phyloP scores from a whole-genome alignment of 2,113 vertebrate species.

The Dunckerocampus dactyliophorus region DNA sequence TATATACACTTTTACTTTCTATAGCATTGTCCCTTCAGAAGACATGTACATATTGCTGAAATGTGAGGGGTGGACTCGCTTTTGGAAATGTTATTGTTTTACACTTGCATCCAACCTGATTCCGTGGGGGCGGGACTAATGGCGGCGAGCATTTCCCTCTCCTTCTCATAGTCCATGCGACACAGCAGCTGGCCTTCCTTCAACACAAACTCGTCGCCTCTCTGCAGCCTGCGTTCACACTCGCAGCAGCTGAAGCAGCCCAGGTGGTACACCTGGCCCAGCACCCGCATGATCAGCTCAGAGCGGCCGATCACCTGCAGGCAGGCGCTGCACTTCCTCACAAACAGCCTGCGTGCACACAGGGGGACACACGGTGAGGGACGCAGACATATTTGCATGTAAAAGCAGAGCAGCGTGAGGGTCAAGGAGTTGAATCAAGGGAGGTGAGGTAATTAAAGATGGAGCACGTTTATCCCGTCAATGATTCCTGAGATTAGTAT shows the following conservation, averaged over 20 bases:
- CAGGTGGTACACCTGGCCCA: constrained; percentile 85
- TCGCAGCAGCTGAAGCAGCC: constrained; percentile 89
- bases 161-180: constrained; percentile 87
- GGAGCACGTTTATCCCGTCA: constrained; percentile 38
- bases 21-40: too few species aligned
- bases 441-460: constrained; percentile 44
- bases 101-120: constrained; percentile 68
- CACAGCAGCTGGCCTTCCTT: constrained; percentile 89
- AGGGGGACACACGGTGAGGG: constrained; percentile 6
- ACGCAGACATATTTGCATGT: constrained; percentile 1
- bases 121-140: constrained; percentile 84
- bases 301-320: constrained; percentile 82
- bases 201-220: constrained; percentile 87
- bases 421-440: constrained; percentile 9
- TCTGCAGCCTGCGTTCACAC: constrained; percentile 84
- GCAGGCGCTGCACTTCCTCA: constrained; percentile 86
- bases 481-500: constrained; percentile 48
- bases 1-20: too few species aligned
- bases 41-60: too few species aligned
- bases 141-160: constrained; percentile 84
- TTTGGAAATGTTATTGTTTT: too few species aligned
- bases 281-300: constrained; percentile 86
- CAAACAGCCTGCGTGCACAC: constrained; percentile 75
- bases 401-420: constrained; percentile 4
- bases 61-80: too few species aligned